Conservation (phyloP, 2,888 invertebrate genomes). For the Thereva nobilitata region DNA sequence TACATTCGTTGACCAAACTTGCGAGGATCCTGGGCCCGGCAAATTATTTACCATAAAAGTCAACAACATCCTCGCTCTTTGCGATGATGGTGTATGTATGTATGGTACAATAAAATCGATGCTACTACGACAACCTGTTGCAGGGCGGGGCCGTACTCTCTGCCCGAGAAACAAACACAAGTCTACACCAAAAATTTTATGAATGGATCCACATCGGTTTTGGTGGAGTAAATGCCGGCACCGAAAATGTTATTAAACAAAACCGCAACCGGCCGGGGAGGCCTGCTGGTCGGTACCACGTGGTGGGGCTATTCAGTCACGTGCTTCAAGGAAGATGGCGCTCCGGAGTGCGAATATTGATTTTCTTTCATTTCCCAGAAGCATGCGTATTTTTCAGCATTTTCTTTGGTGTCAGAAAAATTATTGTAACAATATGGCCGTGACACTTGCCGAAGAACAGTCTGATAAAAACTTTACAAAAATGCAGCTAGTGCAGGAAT, state of each 20-base stretch:
- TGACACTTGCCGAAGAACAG: conserved; percentile 36
- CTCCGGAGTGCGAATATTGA: conserved; percentile 37
- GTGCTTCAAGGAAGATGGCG: conserved; percentile 34
- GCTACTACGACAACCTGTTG: conserved; percentile 41
- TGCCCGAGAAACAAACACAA: conserved; percentile 11
- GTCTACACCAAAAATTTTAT: conserved; percentile 1
- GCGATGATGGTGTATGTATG: not conserved
- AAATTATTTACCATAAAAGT: too few species aligned
- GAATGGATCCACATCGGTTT: conserved; percentile 11
- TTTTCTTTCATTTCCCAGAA: conserved; percentile 26
- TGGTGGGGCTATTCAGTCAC: conserved; percentile 11
- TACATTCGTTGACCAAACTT: too few species aligned
- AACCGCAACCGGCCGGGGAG: conserved; percentile 3
- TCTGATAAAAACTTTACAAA: conserved; percentile 18
- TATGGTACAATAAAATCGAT: conserved; percentile 25
- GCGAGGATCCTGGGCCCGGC: too few species aligned
- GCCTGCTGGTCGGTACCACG: conserved; percentile 17
- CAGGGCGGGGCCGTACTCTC: not conserved
- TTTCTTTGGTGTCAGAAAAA: conserved; percentile 22
- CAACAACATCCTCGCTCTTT: too few species aligned
- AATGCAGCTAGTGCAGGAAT: conserved; percentile 23
- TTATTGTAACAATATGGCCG: conserved; percentile 42
- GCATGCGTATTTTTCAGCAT: conserved; percentile 24
- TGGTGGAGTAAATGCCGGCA: not conserved
- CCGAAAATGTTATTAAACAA: conserved; percentile 2